phyloP scores from a whole-genome alignment of 2,888 invertebrate species.

The Congeria kusceri region DNA sequence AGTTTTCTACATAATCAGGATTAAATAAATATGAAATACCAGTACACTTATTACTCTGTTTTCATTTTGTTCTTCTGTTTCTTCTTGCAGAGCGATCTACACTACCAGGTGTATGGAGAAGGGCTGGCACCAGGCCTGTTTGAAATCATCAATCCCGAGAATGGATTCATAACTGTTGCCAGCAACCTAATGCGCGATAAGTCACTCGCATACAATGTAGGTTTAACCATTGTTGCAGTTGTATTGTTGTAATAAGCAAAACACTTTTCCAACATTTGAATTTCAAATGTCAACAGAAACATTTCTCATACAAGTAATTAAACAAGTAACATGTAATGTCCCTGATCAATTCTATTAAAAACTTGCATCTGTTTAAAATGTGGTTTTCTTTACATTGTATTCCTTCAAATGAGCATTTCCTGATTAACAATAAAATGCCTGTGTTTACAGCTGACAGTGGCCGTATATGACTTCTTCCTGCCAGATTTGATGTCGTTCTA shows the following conservation, averaged over 20 bases:
- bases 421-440: not conserved
- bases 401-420: no score
- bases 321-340: no score
- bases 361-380: no score
- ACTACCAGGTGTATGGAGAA: constrained; percentile 56
- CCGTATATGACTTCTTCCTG: constrained; percentile 69
- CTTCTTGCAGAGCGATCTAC: constrained; percentile 48
- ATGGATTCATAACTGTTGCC: constrained; percentile 64
- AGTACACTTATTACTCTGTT: constrained; percentile 11
- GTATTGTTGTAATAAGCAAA: no score
- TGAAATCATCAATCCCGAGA: constrained; percentile 30
- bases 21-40: no score
- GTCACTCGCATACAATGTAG: constrained; percentile 65
- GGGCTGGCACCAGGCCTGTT: constrained; percentile 62
- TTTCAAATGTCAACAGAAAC: no score
- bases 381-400: no score
- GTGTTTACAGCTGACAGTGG: constrained; percentile 67
- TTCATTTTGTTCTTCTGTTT: not conserved
- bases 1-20: no score
- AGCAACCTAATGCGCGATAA: constrained; percentile 61
- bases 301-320: no score
- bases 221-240: constrained; percentile 39
- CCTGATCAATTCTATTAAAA: no score
- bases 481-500: constrained; percentile 44
- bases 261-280: no score